Base-by-base conservation (phyloP, 2,888 invertebrate genomes). In the Sinhomidia bicolor region DNA sequence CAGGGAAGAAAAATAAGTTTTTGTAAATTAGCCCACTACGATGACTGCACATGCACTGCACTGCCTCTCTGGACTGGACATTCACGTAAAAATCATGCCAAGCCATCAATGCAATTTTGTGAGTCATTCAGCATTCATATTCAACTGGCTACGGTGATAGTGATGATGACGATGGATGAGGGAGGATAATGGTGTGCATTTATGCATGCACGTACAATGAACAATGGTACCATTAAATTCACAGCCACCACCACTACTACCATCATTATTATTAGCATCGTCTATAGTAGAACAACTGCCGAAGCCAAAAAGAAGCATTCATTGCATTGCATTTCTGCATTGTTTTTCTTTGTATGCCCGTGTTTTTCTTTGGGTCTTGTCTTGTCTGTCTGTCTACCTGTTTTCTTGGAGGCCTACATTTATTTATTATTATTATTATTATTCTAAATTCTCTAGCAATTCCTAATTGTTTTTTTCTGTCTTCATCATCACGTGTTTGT, bases 201-300 rank as follows among this genome's bases (percentile, higher is more conserved):
- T 71, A 41, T 71, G 41, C 68, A 41, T 20, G 36, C 68, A 71
- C 20, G 41, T 12, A 17, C 20, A 71, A 26, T 71, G 65, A 20
- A 71, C 68, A 71, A 71, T 71, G 20, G 6, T 41, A n/a, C 68
- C 36, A 71, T 71, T 71, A 71, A 71, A 68, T n/a, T n/a, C n/a
- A n/a, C n/a, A n/a, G n/a, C n/a, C n/a, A n/a, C n/a, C 12, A 47
- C 47, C 3, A n/a, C n/a, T n/a, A n/a, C n/a, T n/a, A n/a, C n/a
- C n/a, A n/a, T n/a, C n/a, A n/a, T n/a, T n/a, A n/a, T n/a, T n/a
- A n/a, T n/a, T n/a, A n/a, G n/a, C n/a, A n/a, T n/a, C n/a, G n/a
- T n/a, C n/a, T n/a, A n/a, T n/a, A n/a, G n/a, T n/a, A n/a, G n/a
- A n/a, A 36, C 36, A 5, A 7, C 36, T 36, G 36, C 36, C 3